Base-by-base conservation (phyloP, 2,113 vertebrate genomes). In the Pelecanus crispus region DNA sequence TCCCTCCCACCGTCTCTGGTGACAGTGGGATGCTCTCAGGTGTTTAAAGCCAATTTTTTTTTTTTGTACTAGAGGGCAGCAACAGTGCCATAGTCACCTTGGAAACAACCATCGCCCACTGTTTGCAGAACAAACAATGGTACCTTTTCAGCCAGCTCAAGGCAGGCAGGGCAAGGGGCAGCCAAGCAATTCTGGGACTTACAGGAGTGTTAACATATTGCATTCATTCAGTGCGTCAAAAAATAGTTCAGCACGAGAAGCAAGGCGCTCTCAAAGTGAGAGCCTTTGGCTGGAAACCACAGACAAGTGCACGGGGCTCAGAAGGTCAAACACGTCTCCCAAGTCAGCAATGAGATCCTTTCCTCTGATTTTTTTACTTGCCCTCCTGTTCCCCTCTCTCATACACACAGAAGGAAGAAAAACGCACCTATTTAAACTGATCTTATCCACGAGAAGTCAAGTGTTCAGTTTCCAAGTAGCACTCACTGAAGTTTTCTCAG, bases 111-210 rank as follows among this genome's bases (percentile, higher is more conserved):
- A 98, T 98, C 98, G 98, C 98, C 98, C 98, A 85, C 96, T 99
- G 98, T 99, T 99, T 99, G 98, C 98, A 99, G 98, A 99, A 98
- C 98, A 99, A 99, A 99, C 99, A 99, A 98, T 98, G 98, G 98
- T 98, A 99, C 98, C 98, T 99, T 99, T 98, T 98, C 97, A 98
- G 98, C 96, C 97, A 98, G 98, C 94, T 81, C 71, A 71, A 97
- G 97, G 98, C 98, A 98, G 98, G 98, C 98, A 98, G 98, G 98
- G 98, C 98, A 98, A 98, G 98, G 98, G 98, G 97, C 98, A 97
- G 98, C 98, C 97, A 97, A 97, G 98, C 98, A 97, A 96, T 98
- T 98, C 97, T 97, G 96, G 95, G 97, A 97, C 82, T 91, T 95
- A 97, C 96, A 97, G 97, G 97, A 98, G 97, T 96, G 98, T 97